phyloP scores from a whole-genome alignment of 1,140 invertebrate species.

The Trachymyrmex cornetzi region DNA sequence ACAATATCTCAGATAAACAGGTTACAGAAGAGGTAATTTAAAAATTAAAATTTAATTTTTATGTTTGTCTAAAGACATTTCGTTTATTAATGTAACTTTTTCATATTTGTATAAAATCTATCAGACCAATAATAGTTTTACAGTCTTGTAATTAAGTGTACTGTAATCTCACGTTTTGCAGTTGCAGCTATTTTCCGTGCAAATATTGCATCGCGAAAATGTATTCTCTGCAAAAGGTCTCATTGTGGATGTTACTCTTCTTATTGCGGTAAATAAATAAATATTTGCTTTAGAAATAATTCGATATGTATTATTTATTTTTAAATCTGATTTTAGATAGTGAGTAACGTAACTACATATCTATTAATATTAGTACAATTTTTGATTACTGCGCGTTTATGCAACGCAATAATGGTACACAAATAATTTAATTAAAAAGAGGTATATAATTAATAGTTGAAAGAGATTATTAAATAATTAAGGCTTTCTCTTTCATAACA shows the following conservation, averaged over 20 bases:
- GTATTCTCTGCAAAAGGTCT: slow-evolving; percentile 74
- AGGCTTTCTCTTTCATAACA: background rate
- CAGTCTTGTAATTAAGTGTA: background rate
- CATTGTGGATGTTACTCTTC: slow-evolving; percentile 69
- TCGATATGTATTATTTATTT: background rate
- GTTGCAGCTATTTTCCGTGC: slow-evolving; percentile 78
- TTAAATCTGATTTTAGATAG: background rate
- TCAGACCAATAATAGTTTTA: background rate
- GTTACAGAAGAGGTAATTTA: slow-evolving; percentile 79
- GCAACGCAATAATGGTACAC: background rate
- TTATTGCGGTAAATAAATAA: slow-evolving; percentile 68
- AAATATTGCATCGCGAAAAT: slow-evolving; percentile 76
- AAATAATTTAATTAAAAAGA: background rate
- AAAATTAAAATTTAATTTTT: background rate
- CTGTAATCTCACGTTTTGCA: slow-evolving; percentile 63
- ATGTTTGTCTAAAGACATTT: background rate
- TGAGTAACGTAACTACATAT: slow-evolving; percentile 23
- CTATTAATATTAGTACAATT: slow-evolving; percentile 79
- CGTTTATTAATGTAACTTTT: background rate
- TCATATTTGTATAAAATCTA: slow-evolving; percentile 7
- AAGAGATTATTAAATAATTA: background rate
- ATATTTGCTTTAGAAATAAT: background rate
- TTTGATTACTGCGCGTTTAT: background rate
- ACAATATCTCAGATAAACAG: slow-evolving; percentile 70
- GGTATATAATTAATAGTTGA: background rate